Percentiles rank a stretch among this genome's conserved stretches.
Evolutionary conservation across 2,797 vertebrate species (phyloP).

Genomic region (Danio kyathit): DNA sequence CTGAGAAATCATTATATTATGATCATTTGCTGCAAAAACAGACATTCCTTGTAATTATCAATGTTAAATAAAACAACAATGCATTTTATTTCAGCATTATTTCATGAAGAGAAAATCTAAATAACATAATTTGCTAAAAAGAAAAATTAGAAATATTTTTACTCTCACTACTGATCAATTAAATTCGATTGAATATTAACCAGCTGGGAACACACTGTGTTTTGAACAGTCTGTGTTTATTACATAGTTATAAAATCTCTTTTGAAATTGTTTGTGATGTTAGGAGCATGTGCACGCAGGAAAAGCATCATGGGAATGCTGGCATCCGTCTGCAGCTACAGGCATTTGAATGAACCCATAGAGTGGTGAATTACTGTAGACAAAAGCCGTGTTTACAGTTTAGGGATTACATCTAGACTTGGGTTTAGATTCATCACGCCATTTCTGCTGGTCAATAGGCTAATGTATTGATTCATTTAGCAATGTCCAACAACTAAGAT

Average conservation of each 20-base stretch:
- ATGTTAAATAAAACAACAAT: neutral
- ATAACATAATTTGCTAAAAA: neutral
- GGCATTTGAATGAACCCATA: neutral
- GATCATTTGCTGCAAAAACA: neutral
- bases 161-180: neutral
- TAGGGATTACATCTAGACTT: too few species aligned
- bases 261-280: neutral
- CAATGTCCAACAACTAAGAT: neutral
- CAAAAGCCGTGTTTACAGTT: neutral
- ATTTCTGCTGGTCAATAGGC: neutral
- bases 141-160: neutral
- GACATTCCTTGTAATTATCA: neutral
- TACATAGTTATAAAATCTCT: neutral
- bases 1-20: neutral
- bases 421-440: neutral
- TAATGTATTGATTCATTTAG: neutral
- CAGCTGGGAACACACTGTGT: neutral
- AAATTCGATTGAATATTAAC: neutral
- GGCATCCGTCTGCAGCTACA: neutral
- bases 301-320: slow-evolving; percentile 7
- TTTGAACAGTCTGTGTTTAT: neutral
- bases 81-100: too few species aligned
- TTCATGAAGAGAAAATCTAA: too few species aligned
- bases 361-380: neutral
- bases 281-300: neutral